Evolutionary conservation across 1,140 invertebrate species (phyloP).

Genomic region (Nephila pilipes): DNA sequence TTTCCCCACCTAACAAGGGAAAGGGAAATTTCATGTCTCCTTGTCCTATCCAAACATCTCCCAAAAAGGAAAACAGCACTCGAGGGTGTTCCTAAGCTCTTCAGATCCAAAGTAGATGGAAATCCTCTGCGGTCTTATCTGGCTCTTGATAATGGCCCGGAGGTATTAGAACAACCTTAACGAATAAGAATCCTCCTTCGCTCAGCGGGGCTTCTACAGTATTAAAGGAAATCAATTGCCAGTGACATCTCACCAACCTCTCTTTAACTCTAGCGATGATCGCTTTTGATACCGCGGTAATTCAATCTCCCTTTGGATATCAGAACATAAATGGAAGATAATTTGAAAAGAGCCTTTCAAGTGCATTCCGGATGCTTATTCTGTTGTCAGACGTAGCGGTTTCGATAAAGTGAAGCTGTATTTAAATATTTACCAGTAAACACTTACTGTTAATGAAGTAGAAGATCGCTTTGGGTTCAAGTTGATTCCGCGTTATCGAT

Average conservation of each 20-base stretch:
- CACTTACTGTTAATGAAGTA: not conserved
- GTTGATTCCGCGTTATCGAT: not conserved
- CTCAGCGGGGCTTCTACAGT: not conserved
- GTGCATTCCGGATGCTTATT: not conserved
- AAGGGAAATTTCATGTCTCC: not conserved
- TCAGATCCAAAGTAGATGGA: not conserved
- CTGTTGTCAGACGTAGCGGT: not conserved
- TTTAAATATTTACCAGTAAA: not conserved
- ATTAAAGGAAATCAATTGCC: not conserved
- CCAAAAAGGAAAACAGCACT: not conserved
- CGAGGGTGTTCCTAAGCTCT: not conserved
- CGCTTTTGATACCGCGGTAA: not conserved
- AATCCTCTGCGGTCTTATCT: not conserved
- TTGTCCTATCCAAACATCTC: not conserved
- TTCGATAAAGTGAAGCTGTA: not conserved
- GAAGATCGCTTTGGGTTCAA: not conserved
- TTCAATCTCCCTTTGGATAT: not conserved
- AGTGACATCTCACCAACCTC: not conserved
- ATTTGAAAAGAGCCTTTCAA: constrained; percentile 23
- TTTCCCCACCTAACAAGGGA: not conserved
- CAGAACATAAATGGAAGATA: not conserved
- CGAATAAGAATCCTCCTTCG: not conserved
- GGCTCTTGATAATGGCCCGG: not conserved
- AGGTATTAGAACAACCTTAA: not conserved
- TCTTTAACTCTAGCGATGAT: not conserved